Evolutionary conservation across 2,113 vertebrate genomes (phyloP), one percentile per base, ranked within the genome.

Genomic region (Brevimyrus niger): DNA sequence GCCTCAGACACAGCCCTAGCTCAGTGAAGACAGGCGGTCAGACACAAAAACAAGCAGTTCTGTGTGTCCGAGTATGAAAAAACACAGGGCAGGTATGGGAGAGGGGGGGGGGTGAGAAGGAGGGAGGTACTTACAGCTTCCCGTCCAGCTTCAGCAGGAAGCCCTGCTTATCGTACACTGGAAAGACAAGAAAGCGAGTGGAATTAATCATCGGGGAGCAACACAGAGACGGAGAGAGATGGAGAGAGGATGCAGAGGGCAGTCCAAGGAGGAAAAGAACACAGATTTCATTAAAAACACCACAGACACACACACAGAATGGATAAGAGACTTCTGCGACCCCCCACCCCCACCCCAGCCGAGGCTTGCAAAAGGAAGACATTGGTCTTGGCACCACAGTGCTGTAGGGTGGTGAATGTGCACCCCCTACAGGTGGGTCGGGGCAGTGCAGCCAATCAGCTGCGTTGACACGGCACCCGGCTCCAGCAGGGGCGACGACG

Each of bases 111-210:
- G 44, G 35, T 2, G 0, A 27, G 58, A 3, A 27, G 9, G 58
- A 4, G n/a, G 65, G 23, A 61, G 92, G 84, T 96, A 99, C 98
- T 99, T 95, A 99, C 98, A 98, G 92, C 95, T 97, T 98, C 87
- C 96, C 96, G 91, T 99, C 98, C 96, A 99, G 94, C 93, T 98
- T 97, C 94, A 98, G 94, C 91, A 98, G 96, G 94, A 99, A 99
- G 91, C 98, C 98, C 94, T 99, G 96, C 84, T 97, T 97, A 94
- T 99, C 98, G 94, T 97, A 98, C 92, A 97, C 98, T 99, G 96
- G 21, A 92, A 92, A 92, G 95, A 93, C 89, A 48, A 91, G 38
- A 91, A 27, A 90, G 69, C 91, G 21, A 38, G 10, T 89, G 86
- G 90, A 86, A 89, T 51, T 92, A 55, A 88, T 83, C 35, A 44